Conservation (phyloP, 2,888 invertebrate genomes). For the Oligia strigilis region DNA sequence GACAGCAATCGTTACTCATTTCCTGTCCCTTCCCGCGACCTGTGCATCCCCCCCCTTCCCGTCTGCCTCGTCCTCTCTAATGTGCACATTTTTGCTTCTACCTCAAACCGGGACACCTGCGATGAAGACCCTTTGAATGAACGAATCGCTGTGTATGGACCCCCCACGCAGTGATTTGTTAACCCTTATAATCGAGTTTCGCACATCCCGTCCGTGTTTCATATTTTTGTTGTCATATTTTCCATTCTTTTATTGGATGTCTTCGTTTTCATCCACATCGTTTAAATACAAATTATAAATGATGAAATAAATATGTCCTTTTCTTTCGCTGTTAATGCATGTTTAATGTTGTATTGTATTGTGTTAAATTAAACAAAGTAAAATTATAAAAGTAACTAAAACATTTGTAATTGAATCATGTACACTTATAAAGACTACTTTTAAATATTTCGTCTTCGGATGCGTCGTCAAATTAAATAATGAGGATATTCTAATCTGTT, state of each 20-base stretch:
- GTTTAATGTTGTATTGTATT: conserved; percentile 70
- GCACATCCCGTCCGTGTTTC: conserved; percentile 45
- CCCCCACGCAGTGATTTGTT: conserved; percentile 62
- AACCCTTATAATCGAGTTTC: conserved; percentile 57
- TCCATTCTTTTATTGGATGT: conserved; percentile 52
- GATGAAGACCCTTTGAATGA: conserved; percentile 74
- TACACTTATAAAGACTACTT: conserved; percentile 4
- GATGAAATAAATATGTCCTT: conserved; percentile 40
- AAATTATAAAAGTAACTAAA: conserved; percentile 32
- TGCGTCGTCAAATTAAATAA: conserved; percentile 13
- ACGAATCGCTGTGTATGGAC: conserved; percentile 63
- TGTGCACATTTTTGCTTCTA: conserved; percentile 79
- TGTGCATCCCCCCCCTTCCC: conserved; percentile 61
- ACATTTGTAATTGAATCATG: conserved; percentile 17
- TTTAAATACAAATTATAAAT: conserved; percentile 59
- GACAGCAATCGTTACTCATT: conserved; percentile 87
- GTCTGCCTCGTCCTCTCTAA: conserved; percentile 71
- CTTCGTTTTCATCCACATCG: conserved; percentile 50
- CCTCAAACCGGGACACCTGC: conserved; percentile 71
- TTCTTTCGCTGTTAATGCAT: conserved; percentile 67
- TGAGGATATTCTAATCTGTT: conserved; percentile 23
- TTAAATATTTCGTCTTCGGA: conserved; percentile 12
- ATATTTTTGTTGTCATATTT: conserved; percentile 59
- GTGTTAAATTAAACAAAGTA: conserved; percentile 54
- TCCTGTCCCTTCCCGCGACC: conserved; percentile 82